Evolutionary conservation across 2,113 vertebrate genomes (phyloP), one percentile per base, ranked within the genome.

Genomic region (Pongo abelii): DNA sequence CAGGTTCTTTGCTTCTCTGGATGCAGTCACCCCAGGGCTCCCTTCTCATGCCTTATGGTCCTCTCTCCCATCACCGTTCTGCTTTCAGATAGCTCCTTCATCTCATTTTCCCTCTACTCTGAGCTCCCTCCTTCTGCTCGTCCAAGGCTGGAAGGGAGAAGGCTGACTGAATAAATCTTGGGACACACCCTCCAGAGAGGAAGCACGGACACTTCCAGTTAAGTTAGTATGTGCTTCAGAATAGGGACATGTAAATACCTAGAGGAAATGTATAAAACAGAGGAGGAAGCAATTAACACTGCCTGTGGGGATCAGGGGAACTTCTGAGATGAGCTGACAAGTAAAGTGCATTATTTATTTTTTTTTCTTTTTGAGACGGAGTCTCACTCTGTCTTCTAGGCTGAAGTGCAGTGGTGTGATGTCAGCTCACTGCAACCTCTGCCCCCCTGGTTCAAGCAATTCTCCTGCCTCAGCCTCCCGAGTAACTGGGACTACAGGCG

Each of bases 101-200:
- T 35, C 78, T 72, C 22, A 18, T 27, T 35, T 75, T 86, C 75
- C 22, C 10, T 40, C 13, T 1, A 8, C 25, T 48, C 22, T 2
- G 8, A 55, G 50, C 9, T 38, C 25, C 20, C 0, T 4, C 4
- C 55, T 25, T 27, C 55, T 0, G 1, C 35, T 46, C 43, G 12
- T 57, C 22, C 3, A 23, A 10, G 3, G 32, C 27, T 74, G 23
- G 5, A 18, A 38, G 18, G 30, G n/a, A 30, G 4, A 12, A 43
- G 35, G 30, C 50, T 72, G 40, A 40, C 8, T 59, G 32, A 52
- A 20, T 52, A 35, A n/a, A 57, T 23, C 32, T 55, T 70, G 55
- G 48, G 50, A 69, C n/a, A 2, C 43, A 11, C 35, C 30, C n/a
- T 64, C 22, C 23, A 30, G 13, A 22, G 7, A 46, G 72, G 55